Conservation (phyloP, 2,797 vertebrate species). For the Mormyrops boulengeri region DNA sequence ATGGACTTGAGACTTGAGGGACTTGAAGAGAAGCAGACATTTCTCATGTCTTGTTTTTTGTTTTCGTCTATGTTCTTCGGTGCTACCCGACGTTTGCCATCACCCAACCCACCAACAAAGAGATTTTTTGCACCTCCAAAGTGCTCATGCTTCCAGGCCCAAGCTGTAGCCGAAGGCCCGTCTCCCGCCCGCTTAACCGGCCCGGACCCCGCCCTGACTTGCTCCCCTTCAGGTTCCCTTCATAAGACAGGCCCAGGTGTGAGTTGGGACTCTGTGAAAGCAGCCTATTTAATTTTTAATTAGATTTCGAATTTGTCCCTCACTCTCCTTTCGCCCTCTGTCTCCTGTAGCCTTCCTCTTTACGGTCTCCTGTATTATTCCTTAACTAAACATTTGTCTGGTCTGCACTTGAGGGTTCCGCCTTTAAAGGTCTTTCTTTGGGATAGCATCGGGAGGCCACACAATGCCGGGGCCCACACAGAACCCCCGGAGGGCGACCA, state of each 20-base stretch:
- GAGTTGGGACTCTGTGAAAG: conserved; percentile 29
- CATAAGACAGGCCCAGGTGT: conserved; percentile 35
- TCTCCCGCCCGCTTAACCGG: not conserved
- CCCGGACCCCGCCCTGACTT: not conserved
- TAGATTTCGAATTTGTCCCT: conserved; percentile 29
- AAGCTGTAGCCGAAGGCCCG: not conserved
- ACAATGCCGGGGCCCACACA: not conserved
- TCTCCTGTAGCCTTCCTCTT: conserved; percentile 20
- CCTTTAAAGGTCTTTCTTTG: conserved; percentile 2
- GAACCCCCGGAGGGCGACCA: not conserved
- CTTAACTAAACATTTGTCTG: conserved; percentile 27
- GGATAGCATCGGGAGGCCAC: not conserved
- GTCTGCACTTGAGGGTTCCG: conserved; percentile 19
- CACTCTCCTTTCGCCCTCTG: conserved; percentile 33
- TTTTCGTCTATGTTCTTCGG: not conserved
- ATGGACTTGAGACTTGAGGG: not conserved
- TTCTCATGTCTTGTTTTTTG: not conserved
- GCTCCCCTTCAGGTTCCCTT: not conserved
- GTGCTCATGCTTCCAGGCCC: not conserved
- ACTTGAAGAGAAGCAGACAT: not conserved
- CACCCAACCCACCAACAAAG: not conserved
- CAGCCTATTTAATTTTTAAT: conserved; percentile 37
- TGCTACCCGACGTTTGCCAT: not conserved
- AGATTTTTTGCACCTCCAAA: not conserved
- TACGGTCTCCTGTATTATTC: conserved; percentile 10